Base-by-base conservation (phyloP, 2,113 vertebrate species). In the Pedetes capensis region DNA sequence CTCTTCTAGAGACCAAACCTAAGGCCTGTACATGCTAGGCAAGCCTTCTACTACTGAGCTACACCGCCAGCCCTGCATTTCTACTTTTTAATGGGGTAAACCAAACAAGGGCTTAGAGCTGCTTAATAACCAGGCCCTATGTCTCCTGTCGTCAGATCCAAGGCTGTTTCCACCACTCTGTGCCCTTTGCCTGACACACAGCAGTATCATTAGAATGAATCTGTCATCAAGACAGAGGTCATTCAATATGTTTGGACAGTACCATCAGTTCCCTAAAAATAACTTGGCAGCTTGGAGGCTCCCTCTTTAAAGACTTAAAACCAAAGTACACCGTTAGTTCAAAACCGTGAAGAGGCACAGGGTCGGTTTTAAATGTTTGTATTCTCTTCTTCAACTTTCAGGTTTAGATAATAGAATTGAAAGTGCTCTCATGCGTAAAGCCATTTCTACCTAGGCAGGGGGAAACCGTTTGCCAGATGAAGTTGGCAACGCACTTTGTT, bases 241-340 rank as follows among this genome's bases (percentile, higher is more conserved):
- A 97, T 93, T 94, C 88, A 94, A 87, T 96, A 89, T 90, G 80
- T 95, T 94, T 89, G 69, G 88, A 96, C 55, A 87, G 84, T 57
- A 87, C 71, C 94, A 91, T 92, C 95, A 89, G 39, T 68, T 91
- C 84, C 87, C 90, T 97, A 97, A 95, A 97, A 97, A 97, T 96
- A 97, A 94, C 95, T 76, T 79, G 74, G 85, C 95, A 92, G 85
- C 79, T 66, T 84, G 8, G 27, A 85, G 81, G 59, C 59, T 93
- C 84, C 17, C 79, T 92, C 85, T 96, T 89, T 75, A 88, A 96
- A 89, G 66, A 87, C 92, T 95, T 87, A 93, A 94, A 93, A 89
- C 57, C 72, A 47, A 96, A 96, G 64, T 49, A 89, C 29, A 59
- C 8, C 20, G 88, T 83, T 90, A 96, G 81, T 81, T 92, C 63